phyloP scores from a whole-genome alignment of 2,113 vertebrate species.

The Gallinago undulata region DNA sequence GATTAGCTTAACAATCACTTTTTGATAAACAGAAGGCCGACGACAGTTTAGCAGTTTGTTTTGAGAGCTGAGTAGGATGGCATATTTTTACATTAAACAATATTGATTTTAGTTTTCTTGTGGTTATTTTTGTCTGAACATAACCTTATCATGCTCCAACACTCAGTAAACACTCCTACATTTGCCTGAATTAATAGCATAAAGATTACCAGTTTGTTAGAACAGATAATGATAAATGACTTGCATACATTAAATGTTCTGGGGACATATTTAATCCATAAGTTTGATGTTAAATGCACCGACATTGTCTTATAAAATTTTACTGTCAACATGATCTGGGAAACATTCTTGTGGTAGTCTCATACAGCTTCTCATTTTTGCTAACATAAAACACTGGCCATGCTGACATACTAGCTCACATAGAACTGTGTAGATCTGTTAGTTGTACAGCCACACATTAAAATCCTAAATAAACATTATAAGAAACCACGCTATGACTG shows the following conservation, averaged over 20 bases:
- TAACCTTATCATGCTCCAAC: background rate
- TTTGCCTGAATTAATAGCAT: slow-evolving; percentile 13
- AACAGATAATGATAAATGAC: background rate
- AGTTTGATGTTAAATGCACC: slow-evolving; percentile 13
- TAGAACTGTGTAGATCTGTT: background rate
- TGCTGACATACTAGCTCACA: background rate
- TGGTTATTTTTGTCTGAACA: slow-evolving; percentile 74
- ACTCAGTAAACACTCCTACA: background rate
- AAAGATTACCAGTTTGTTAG: slow-evolving; percentile 17
- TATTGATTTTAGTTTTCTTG: slow-evolving; percentile 60
- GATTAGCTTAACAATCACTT: background rate
- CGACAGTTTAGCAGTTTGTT: slow-evolving; percentile 23
- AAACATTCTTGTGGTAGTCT: background rate
- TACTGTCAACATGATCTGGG: background rate
- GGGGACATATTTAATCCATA: slow-evolving; percentile 30
- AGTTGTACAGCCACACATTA: background rate
- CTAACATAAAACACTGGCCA: background rate
- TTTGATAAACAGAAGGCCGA: background rate
- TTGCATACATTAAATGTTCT: slow-evolving; percentile 10
- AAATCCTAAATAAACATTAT: background rate
- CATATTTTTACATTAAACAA: slow-evolving; percentile 52
- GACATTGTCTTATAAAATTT: slow-evolving; percentile 1
- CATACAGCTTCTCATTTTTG: background rate
- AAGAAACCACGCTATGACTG: background rate
- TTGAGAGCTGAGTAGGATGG: slow-evolving; percentile 17